phyloP scores from a whole-genome alignment of 1,140 invertebrate species.

The Eulimnadia texana region DNA sequence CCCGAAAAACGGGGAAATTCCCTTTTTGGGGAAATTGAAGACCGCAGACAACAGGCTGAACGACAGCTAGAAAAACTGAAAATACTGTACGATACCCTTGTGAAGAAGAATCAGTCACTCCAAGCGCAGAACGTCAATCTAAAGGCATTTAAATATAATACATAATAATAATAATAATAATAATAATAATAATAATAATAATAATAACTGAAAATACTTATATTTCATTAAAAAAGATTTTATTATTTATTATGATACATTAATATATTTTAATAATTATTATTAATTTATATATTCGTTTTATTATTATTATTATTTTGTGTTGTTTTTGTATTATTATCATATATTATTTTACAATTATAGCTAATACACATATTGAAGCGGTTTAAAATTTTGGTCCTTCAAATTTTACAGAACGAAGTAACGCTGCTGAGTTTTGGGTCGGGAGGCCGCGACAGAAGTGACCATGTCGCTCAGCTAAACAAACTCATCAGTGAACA shows the following conservation, averaged over 20 bases:
- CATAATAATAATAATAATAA: neutral
- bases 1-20: slow-evolving; percentile 22
- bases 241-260: neutral
- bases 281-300: neutral
- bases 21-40: slow-evolving; percentile 24
- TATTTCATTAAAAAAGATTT: too few relatives aligned
- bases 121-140: slow-evolving; percentile 8
- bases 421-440: neutral
- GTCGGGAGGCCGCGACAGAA: neutral
- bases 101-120: slow-evolving; percentile 13
- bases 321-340: too few relatives aligned
- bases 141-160: neutral
- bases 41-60: slow-evolving; percentile 22
- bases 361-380: too few relatives aligned
- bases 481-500: neutral
- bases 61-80: slow-evolving; percentile 17
- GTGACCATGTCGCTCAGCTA: neutral
- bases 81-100: slow-evolving; percentile 17
- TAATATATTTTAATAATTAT: neutral
- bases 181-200: neutral
- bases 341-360: too few relatives aligned
- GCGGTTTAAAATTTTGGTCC: too few relatives aligned
- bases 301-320: too few relatives aligned
- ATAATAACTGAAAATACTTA: neutral
- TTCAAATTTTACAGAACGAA: slow-evolving; percentile 2